Percentiles rank a stretch among this genome's conserved stretches.
Evolutionary conservation across 2,113 vertebrate genomes (phyloP).

Genomic region (Fregata magnificens): DNA sequence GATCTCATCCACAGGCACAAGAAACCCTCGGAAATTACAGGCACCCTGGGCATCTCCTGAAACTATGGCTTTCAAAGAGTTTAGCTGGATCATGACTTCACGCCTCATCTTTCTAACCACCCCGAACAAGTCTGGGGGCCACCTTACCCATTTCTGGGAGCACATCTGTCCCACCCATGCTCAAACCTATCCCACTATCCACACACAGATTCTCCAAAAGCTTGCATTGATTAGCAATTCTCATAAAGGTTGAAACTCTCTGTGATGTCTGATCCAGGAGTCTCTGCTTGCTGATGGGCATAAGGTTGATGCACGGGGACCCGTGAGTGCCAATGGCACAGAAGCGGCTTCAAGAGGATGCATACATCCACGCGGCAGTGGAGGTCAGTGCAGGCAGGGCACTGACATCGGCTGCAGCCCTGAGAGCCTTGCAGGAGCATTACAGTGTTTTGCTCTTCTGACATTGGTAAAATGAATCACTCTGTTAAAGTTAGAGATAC

Average conservation of each 20-base stretch:
- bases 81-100: neutral
- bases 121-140: neutral
- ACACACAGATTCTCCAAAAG: neutral
- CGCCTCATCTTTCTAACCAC: neutral
- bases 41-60: neutral
- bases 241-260: neutral
- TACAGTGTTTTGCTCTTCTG: neutral
- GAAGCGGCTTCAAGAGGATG: neutral
- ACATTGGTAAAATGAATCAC: neutral
- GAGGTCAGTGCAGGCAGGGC: neutral
- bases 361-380: accelerated
- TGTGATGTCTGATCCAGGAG: neutral
- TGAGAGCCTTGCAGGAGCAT: neutral
- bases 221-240: neutral
- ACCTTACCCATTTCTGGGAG: neutral
- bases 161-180: neutral
- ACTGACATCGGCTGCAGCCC: neutral
- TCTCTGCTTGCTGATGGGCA: neutral
- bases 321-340: neutral
- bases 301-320: neutral
- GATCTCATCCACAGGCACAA: neutral
- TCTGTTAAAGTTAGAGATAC: neutral
- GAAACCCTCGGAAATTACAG: neutral
- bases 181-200: neutral
- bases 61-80: neutral